Evolutionary conservation across 2,888 invertebrate species (phyloP), one percentile per base, ranked within the genome.

Genomic region (Idaea aversata): DNA sequence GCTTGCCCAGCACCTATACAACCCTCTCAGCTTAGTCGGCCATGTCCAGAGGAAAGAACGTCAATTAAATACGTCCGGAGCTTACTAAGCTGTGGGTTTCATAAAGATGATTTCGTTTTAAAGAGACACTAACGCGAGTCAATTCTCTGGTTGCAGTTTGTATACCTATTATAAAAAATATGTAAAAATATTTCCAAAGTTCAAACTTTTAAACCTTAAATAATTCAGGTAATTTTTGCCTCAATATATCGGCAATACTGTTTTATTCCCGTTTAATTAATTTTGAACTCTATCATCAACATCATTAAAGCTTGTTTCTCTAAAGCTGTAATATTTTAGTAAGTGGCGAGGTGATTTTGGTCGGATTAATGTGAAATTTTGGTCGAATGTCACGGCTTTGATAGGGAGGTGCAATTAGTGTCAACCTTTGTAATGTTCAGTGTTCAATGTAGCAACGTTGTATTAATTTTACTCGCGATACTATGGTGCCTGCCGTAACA

Each of bases 311-410:
- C 7, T 47, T 7, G 47, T 47, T 47, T 47, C 13, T 47, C 13
- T 4, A 13, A 47, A 47, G 7, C 13, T 4, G 47, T 47, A 7
- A 13, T 4, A 10, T 47, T 47, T 47, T 47, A 47, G 47, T 47
- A 13, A 10, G 4, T 47, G 47, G 10, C 47, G 47, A 47, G 47
- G 47, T 47, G 47, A 47, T 47, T 47, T 47, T 47, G 47, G 47
- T 47, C 47, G 47, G 47, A 47, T 47, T 47, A 47, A 47, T 47
- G 47, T 47, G 47, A 47, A 47, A 47, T 47, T 47, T 47, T 47
- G 47, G 47, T 47, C 47, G 13, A 47, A 47, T 47, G 47, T 47
- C 47, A 47, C 47, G 10, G 47, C 47, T 47, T 13, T 47, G 47
- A 47, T 47, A 47, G 47, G 47, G 47, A 13, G 13, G 47, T 47